Base-by-base conservation (phyloP, 2,113 vertebrate species). In the Ranitomeya imitator region DNA sequence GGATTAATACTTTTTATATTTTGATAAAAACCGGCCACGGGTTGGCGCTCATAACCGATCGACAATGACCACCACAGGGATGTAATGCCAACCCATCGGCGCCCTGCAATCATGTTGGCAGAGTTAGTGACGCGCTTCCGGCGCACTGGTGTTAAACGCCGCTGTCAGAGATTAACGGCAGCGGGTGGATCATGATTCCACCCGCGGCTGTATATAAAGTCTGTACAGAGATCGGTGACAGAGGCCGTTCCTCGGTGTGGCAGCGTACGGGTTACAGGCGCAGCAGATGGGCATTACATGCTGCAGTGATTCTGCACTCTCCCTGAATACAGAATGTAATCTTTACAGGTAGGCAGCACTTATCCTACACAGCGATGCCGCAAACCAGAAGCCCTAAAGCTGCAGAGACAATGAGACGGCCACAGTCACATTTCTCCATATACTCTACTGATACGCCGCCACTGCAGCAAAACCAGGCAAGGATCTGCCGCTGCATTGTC, bases 201-300 rank as follows among this genome's bases (percentile, higher is more conserved):
- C n/a, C n/a, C 9, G 65, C 1, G 21, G n/a, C 9, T 11, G n/a
- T 9, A 18, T 74, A 51, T 16, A 45, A 6, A 45, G 45, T 16
- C 26, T 73, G 9, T 19, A 74, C 37, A 10, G 37, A 18, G 7
- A 74, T 16, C 7, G 19, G 10, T 7, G 71, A 51, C 23, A 71
- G n/a, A 0, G 37, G 23, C 71, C 15, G 8, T 0, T 14, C 7
- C 6, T 83, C 54, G 52, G 9, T 83, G 9, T 23, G 45, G 37
- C 45, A 83, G 4, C 7, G 19, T 18, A 51, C 15, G 37, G 61
- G 81, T 51, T 65, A 83, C 60, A 83, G 12, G 18, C 12, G 31
- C 18, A n/a, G 60, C 80, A n/a, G 80, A 83, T 52, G 60, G 61
- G 37, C 4, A 83, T 83, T 69, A 19, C 16, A 83, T 26, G 81